Conservation (phyloP, 2,113 vertebrate genomes). For the Dascyllus trimaculatus region DNA sequence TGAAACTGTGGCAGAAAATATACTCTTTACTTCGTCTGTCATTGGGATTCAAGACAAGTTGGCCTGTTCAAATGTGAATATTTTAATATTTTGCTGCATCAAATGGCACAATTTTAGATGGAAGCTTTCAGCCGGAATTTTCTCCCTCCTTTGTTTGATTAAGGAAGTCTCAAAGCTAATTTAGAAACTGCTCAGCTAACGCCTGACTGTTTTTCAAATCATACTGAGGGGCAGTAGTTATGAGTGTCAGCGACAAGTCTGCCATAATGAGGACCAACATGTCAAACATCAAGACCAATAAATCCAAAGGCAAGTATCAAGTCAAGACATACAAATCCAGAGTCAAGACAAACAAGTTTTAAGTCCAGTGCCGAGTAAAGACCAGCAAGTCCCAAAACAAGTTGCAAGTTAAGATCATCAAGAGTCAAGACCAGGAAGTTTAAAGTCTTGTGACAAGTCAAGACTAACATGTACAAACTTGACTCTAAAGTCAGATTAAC, state of each 20-base stretch:
- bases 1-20: not conserved
- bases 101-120: slow-evolving; percentile 2
- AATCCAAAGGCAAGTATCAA: not conserved
- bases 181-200: slow-evolving; percentile 7
- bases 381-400: no score
- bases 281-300: not conserved
- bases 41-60: slow-evolving; percentile 37
- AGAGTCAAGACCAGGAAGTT: no score
- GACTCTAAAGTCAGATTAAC: no score
- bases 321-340: no score
- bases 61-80: slow-evolving; percentile 21
- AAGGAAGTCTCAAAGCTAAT: slow-evolving; percentile 29
- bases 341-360: no score
- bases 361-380: no score
- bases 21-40: not conserved
- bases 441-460: no score
- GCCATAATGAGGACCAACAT: not conserved
- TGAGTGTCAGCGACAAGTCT: not conserved
- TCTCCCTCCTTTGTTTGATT: slow-evolving; percentile 24
- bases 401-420: no score
- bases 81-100: slow-evolving; percentile 8
- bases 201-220: slow-evolving; percentile 5
- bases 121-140: slow-evolving; percentile 5
- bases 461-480: no score
- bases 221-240: not conserved